A percentile compares a stretch with the other conserved stretches of the same genome.
Evolutionary conservation across 1,140 invertebrate genomes (phyloP).

Genomic region (Amyelois transitella): DNA sequence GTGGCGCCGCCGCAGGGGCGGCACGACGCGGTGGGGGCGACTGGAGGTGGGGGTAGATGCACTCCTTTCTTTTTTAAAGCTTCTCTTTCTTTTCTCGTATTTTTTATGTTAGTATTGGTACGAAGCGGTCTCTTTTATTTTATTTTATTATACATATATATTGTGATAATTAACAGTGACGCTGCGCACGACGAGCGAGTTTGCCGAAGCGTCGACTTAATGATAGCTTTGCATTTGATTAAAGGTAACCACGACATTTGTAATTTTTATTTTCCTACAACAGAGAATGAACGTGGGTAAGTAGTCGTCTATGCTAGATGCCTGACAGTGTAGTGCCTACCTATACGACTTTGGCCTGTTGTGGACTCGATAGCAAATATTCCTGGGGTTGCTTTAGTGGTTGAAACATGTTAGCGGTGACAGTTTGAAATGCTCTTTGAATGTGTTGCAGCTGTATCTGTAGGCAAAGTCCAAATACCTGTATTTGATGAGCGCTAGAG

Average conservation of each 20-base stretch:
- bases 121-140: conserved; percentile 68
- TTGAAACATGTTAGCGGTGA: conserved; percentile 49
- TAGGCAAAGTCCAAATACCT: conserved; percentile 27
- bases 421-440: conserved; percentile 47
- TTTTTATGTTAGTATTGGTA: conserved; percentile 69
- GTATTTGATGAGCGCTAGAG: conserved; percentile 6
- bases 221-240: conserved; percentile 72
- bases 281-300: conserved; percentile 18
- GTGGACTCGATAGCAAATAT: conserved; percentile 44
- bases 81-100: conserved; percentile 73
- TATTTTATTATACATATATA: conserved; percentile 70
- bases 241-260: conserved; percentile 65
- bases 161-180: conserved; percentile 71
- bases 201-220: conserved; percentile 60
- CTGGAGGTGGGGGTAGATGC: conserved; percentile 57
- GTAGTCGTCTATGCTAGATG: conserved; percentile 15
- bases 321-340: conserved; percentile 22
- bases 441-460: conserved; percentile 34
- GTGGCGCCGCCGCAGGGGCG: conserved; percentile 56
- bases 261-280: conserved; percentile 50
- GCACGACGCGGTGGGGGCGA: conserved; percentile 41
- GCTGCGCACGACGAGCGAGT: conserved; percentile 61
- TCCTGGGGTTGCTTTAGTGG: conserved; percentile 34
- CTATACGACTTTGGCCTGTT: conserved; percentile 35
- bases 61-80: conserved; percentile 73